Evolutionary conservation across 2,113 vertebrate genomes (phyloP), one percentile per base, ranked within the genome.

Genomic region (Uria aalge): DNA sequence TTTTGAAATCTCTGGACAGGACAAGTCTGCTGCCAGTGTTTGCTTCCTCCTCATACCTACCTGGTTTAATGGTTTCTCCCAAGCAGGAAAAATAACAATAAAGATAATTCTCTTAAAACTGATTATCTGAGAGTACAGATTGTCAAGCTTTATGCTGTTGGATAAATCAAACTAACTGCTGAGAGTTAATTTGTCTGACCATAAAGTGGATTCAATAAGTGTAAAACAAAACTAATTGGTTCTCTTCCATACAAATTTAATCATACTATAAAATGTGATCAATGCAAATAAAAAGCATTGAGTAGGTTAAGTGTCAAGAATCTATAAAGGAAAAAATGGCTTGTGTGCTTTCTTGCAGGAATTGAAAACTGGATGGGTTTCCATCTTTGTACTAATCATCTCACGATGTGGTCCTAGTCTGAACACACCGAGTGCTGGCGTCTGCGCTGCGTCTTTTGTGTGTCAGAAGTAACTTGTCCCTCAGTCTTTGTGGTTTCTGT

Each of bases 141-240:
- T 95, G 86, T 94, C 94, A 93, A 92, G 91, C 68, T 90, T 98
- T 92, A 80, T 86, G 78, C 81, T 87, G 52, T 88, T 90, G 88
- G 96, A 97, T 98, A 98, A 98, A 98, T 98, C 98, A 97, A 79
- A 92, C 96, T 98, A 98, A 98, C 94, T 93, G 97, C 96, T 69
- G 94, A 92, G 94, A 98, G 98, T 98, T 98, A 98, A 98, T 98
- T 98, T 98, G 97, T 96, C 98, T 96, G 98, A 97, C 98, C 96
- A 94, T 98, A 98, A 98, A 98, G 95, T 89, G 92, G 97, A 98
- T 98, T 98, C 98, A 97, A 95, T 98, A 98, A 98, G 96, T 98
- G 96, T 98, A 98, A 98, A 98, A 97, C 97, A 98, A 98, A 98
- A 97, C 98, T 98, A 98, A 98, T 98, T 98, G 97, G 96, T 97